Evolutionary conservation across 2,888 invertebrate genomes (phyloP).

Genomic region (Amphipyra berbera): DNA sequence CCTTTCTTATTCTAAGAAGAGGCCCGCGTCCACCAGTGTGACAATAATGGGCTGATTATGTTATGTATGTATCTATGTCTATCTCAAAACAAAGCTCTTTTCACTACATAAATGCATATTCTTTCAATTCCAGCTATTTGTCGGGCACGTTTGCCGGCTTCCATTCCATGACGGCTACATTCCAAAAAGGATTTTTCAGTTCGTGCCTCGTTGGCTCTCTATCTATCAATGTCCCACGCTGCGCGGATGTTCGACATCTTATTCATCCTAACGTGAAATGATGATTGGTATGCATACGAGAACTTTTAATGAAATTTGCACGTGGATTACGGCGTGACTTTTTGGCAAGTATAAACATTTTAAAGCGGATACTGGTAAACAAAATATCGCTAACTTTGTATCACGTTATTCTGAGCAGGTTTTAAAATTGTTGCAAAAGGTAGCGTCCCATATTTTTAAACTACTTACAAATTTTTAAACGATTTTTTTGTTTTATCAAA

Average conservation of each 20-base stretch:
- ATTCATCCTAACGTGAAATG: constrained; percentile 34
- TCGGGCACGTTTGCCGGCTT: constrained; percentile 22
- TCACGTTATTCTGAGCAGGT: not conserved
- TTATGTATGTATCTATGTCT: too few relatives aligned
- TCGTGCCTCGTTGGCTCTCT: constrained; percentile 48
- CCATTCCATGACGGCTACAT: constrained; percentile 29
- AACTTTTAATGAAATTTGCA: constrained; percentile 31
- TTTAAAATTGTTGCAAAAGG: not conserved
- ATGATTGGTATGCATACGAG: constrained; percentile 34
- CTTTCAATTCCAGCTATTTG: constrained; percentile 32
- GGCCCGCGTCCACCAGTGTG: too few relatives aligned
- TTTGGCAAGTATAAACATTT: not conserved
- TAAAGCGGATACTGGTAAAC: not conserved
- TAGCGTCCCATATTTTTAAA: constrained; percentile 4
- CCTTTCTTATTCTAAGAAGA: too few relatives aligned
- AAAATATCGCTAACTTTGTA: constrained; percentile 3
- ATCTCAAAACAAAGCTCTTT: constrained; percentile 2
- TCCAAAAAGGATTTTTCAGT: constrained; percentile 59
- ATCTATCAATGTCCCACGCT: constrained; percentile 57
- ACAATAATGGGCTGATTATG: too few relatives aligned
- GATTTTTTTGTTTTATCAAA: constrained; percentile 5
- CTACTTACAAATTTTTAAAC: not conserved
- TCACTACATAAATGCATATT: constrained; percentile 29
- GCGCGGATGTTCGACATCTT: constrained; percentile 34
- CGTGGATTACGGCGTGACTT: not conserved